phyloP scores from a whole-genome alignment of 2,797 vertebrate species.

The Danio kyathit region DNA sequence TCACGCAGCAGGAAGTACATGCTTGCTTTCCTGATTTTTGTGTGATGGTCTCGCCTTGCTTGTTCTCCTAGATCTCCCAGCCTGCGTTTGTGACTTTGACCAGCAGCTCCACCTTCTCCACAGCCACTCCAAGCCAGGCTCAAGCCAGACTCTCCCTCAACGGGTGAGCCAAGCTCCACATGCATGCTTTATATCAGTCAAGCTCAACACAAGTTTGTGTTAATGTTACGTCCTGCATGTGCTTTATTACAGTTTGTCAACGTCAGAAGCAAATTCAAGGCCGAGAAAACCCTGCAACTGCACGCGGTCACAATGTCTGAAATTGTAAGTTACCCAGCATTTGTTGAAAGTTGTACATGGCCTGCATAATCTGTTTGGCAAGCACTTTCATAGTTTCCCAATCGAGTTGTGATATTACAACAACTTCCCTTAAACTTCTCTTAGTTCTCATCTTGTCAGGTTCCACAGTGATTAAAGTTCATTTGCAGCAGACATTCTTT shows the following conservation, averaged over 20 bases:
- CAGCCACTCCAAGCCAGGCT: constrained; percentile 87
- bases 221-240: neutral
- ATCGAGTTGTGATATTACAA: neutral
- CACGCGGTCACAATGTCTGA: constrained; percentile 97
- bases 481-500: no score
- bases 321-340: constrained; percentile 84
- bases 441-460: no score
- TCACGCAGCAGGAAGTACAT: neutral
- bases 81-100: constrained; percentile 92
- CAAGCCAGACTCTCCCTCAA: constrained; percentile 93
- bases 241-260: constrained; percentile 70
- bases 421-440: no score
- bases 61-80: constrained; percentile 86
- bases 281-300: constrained; percentile 98
- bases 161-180: constrained; percentile 79
- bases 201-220: neutral
- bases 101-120: constrained; percentile 89
- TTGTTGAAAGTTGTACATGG: neutral
- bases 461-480: no score
- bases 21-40: neutral
- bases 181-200: no score
- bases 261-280: constrained; percentile 88
- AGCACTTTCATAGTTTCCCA: neutral
- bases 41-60: neutral
- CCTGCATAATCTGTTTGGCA: constrained; percentile 6